phyloP scores from a whole-genome alignment of 2,888 invertebrate species.

The Harpalus rubripes region DNA sequence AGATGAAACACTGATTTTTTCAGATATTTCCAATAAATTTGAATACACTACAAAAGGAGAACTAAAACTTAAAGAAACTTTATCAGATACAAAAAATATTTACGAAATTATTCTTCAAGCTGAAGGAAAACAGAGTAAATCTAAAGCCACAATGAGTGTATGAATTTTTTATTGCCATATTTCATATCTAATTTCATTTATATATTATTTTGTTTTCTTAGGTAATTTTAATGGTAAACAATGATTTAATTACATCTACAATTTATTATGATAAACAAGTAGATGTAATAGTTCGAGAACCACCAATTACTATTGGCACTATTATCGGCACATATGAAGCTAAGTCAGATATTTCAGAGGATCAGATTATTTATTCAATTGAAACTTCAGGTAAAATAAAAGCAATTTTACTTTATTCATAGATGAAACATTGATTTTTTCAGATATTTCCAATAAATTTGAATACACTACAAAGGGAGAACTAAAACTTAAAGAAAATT shows the following conservation, averaged over 20 bases:
- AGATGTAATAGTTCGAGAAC: too few relatives aligned
- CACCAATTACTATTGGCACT: too few relatives aligned
- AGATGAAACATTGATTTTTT: too few relatives aligned
- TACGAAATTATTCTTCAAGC: slow-evolving; percentile 68
- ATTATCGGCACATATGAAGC: too few relatives aligned
- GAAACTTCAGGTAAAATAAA: too few relatives aligned
- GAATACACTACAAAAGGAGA: slow-evolving; percentile 70
- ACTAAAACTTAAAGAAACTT: slow-evolving; percentile 75
- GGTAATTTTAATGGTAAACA: not conserved
- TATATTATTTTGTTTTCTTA: not conserved
- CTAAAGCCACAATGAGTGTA: slow-evolving; percentile 9
- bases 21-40: not conserved
- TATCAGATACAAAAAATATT: slow-evolving; percentile 74
- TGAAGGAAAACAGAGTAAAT: slow-evolving; percentile 7
- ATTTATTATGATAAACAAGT: not conserved
- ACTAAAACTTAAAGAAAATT: too few relatives aligned
- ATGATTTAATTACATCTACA: not conserved
- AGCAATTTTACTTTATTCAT: too few relatives aligned
- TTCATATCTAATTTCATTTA: not conserved
- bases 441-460: too few relatives aligned
- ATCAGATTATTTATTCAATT: too few relatives aligned
- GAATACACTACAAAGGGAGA: too few relatives aligned
- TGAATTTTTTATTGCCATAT: not conserved
- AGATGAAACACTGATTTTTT: slow-evolving; percentile 70
- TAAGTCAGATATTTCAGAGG: too few relatives aligned